phyloP scores from a whole-genome alignment of 2,888 invertebrate species.

The Dendrolimus houi region DNA sequence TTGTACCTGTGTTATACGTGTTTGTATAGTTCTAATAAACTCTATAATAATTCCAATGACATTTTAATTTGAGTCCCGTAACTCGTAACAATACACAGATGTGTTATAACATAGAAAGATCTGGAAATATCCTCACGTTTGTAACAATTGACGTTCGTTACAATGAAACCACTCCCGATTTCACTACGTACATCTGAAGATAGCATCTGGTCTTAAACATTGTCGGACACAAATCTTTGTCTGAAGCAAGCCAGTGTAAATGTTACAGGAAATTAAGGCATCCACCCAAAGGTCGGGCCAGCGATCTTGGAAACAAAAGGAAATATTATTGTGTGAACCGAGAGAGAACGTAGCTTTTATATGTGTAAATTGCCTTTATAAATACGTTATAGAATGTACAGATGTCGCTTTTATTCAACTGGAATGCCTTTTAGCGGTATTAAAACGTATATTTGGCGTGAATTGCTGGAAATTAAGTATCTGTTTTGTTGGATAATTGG shows the following conservation, averaged over 20 bases:
- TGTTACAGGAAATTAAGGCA: constrained; percentile 14
- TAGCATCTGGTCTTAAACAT: constrained; percentile 15
- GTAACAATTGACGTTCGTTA: not conserved
- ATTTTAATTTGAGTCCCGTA: too few species aligned
- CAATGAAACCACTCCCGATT: not conserved
- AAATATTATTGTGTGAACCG: constrained; percentile 3
- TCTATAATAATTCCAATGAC: too few species aligned
- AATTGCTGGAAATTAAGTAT: too few species aligned
- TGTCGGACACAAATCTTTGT: constrained; percentile 32
- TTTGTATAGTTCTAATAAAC: too few species aligned
- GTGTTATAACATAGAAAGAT: not conserved
- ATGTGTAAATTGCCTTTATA: not conserved
- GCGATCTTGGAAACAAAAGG: constrained; percentile 4
- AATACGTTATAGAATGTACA: not conserved
- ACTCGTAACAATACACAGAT: too few species aligned
- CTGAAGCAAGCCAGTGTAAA: constrained; percentile 23
- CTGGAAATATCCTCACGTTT: not conserved
- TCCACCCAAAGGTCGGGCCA: constrained; percentile 2
- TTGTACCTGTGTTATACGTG: too few species aligned
- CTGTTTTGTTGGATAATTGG: too few species aligned
- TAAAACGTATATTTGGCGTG: too few species aligned
- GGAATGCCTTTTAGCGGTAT: too few species aligned
- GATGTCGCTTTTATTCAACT: too few species aligned
- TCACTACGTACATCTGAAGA: constrained; percentile 4
- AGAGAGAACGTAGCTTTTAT: not conserved